Percentiles rank a stretch among this genome's conserved stretches.
These are phyloP conservation scores for Graphium colonna DNA, from an alignment of 2,888 invertebrate species.

Conservation along the genomic window DNA sequence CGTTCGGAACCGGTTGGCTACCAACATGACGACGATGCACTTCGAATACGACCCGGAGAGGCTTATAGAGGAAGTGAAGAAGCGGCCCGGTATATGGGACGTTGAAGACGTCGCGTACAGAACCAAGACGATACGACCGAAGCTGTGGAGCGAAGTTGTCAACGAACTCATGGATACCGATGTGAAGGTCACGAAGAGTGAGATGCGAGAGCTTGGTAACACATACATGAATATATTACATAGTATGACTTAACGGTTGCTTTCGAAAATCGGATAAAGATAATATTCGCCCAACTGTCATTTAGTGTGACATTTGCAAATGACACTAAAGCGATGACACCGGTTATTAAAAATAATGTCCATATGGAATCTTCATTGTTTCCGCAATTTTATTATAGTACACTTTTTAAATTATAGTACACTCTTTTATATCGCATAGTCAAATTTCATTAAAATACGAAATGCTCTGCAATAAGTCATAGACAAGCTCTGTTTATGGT, in stretches of 20 bases:
- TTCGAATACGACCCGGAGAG: slow-evolving; percentile 71
- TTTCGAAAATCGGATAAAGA: not conserved
- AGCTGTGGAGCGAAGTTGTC: slow-evolving; percentile 63
- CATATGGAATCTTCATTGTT: too few relatives aligned
- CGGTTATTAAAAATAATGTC: too few relatives aligned
- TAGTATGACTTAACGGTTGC: not conserved
- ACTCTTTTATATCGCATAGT: not conserved
- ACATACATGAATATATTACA: not conserved
- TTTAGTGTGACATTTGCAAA: not conserved
- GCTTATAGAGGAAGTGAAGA: slow-evolving; percentile 63
- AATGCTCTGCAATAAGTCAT: not conserved
- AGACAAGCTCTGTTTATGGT: slow-evolving; percentile 11
- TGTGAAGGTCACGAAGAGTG: slow-evolving; percentile 60
- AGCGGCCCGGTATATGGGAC: slow-evolving; percentile 70
- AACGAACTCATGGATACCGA: slow-evolving; percentile 55
- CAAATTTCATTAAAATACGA: not conserved
- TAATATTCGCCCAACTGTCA: not conserved
- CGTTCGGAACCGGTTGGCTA: slow-evolving; percentile 21
- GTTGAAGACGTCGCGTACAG: slow-evolving; percentile 57
- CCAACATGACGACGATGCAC: slow-evolving; percentile 44
- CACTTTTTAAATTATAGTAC: not conserved
- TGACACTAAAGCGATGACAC: not conserved
- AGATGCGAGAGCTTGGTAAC: slow-evolving; percentile 65
- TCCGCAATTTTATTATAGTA: not conserved
- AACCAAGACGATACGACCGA: slow-evolving; percentile 47